Conservation (phyloP, 1,140 invertebrate genomes). For the Archivesica marissinica region DNA sequence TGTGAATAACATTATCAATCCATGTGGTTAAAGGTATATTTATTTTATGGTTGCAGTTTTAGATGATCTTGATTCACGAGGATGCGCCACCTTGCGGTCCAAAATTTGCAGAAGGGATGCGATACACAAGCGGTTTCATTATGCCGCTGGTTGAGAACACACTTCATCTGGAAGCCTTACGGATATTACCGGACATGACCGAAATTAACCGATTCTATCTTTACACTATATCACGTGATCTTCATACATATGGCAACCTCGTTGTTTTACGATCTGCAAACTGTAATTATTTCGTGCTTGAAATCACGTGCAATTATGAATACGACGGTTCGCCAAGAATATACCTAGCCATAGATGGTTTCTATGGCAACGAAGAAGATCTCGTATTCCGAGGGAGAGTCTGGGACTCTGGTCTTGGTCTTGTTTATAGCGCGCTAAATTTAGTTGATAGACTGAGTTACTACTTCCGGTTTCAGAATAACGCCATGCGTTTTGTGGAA, state of each 20-base stretch:
- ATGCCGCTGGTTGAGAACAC: slow-evolving; percentile 34
- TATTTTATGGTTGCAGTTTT: not conserved
- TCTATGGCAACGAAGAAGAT: slow-evolving; percentile 39
- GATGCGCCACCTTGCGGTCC: slow-evolving; percentile 38
- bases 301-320: slow-evolving; percentile 39
- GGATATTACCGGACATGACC: slow-evolving; percentile 54
- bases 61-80: slow-evolving; percentile 54
- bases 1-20: not conserved
- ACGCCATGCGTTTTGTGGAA: slow-evolving; percentile 42
- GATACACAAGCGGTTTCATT: slow-evolving; percentile 22
- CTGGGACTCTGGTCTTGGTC: slow-evolving; percentile 55
- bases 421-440: slow-evolving; percentile 56
- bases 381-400: slow-evolving; percentile 51
- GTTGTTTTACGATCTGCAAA: slow-evolving; percentile 27
- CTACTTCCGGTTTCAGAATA: slow-evolving; percentile 50
- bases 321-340: slow-evolving; percentile 54
- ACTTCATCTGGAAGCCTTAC: slow-evolving; percentile 28
- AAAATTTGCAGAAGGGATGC: slow-evolving; percentile 55
- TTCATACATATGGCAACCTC: slow-evolving; percentile 8
- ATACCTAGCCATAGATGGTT: slow-evolving; percentile 30
- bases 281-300: slow-evolving; percentile 42
- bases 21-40: not conserved
- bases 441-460: slow-evolving; percentile 57
- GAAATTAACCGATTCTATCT: slow-evolving; percentile 53
- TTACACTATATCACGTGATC: slow-evolving; percentile 47